phyloP scores from a whole-genome alignment of 2,113 vertebrate species.

The Ploceus nigricollis region DNA sequence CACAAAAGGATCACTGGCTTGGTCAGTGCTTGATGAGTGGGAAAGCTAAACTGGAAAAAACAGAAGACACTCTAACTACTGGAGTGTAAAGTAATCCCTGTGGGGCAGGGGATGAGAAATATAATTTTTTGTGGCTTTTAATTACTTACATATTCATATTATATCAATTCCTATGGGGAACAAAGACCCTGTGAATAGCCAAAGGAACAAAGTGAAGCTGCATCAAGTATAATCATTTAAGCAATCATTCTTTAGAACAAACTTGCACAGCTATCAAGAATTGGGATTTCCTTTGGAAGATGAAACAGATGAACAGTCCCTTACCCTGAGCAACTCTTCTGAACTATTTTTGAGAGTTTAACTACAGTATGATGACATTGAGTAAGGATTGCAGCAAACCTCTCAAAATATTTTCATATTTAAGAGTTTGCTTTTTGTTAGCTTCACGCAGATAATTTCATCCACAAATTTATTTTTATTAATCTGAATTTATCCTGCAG shows the following conservation, averaged over 20 bases:
- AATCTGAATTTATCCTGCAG: neutral
- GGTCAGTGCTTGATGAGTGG: neutral
- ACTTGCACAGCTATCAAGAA: neutral
- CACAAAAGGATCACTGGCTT: neutral
- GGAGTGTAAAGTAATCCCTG: neutral
- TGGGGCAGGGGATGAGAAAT: neutral
- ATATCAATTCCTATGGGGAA: neutral
- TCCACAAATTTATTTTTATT: neutral
- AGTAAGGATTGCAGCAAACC: neutral
- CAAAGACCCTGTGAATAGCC: neutral
- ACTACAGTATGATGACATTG: neutral
- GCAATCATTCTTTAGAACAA: neutral
- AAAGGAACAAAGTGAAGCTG: neutral
- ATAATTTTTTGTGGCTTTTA: neutral
- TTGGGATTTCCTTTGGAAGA: neutral
- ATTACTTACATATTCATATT: neutral
- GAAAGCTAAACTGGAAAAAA: neutral
- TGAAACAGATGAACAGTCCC: neutral
- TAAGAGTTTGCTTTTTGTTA: neutral
- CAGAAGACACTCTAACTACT: neutral
- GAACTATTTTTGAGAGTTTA: neutral
- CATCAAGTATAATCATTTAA: neutral
- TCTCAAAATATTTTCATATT: neutral
- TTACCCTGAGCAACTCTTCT: neutral
- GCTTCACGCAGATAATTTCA: neutral